Evolutionary conservation across 2,888 invertebrate species (phyloP).

Genomic region (Sminthurides aquaticus): DNA sequence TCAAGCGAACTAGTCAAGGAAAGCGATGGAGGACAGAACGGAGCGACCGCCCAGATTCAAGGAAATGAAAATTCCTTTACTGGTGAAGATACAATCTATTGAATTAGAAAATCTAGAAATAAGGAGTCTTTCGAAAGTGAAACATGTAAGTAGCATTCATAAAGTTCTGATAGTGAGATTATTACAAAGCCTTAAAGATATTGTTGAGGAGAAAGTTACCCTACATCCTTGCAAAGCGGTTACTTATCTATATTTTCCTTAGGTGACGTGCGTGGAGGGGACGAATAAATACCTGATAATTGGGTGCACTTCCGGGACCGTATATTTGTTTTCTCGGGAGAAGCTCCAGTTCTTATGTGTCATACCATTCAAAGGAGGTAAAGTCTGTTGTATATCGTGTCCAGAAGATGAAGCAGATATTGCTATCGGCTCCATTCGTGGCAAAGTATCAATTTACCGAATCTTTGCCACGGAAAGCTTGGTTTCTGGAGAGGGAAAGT

Average conservation of each 20-base stretch:
- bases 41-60: not conserved
- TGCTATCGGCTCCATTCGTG: conserved; percentile 37
- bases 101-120: conserved; percentile 38
- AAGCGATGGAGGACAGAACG: not conserved
- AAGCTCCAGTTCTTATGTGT: conserved; percentile 36
- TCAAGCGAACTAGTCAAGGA: no score
- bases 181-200: conserved; percentile 1
- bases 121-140: conserved; percentile 21
- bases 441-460: conserved; percentile 37
- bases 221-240: not conserved
- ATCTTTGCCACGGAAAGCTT: conserved; percentile 6
- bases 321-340: conserved; percentile 39
- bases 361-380: conserved; percentile 42
- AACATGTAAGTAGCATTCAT: conserved; percentile 21
- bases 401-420: conserved; percentile 39
- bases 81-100: conserved; percentile 38
- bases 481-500: not conserved
- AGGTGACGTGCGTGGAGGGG: conserved; percentile 39
- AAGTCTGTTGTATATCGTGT: conserved; percentile 36
- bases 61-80: conserved; percentile 24
- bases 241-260: conserved; percentile 3
- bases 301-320: conserved; percentile 39
- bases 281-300: conserved; percentile 38
- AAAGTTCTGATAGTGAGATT: not conserved
- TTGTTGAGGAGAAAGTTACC: not conserved